phyloP scores from a whole-genome alignment of 2,113 vertebrate species.

The Anarrhichthys ocellatus region DNA sequence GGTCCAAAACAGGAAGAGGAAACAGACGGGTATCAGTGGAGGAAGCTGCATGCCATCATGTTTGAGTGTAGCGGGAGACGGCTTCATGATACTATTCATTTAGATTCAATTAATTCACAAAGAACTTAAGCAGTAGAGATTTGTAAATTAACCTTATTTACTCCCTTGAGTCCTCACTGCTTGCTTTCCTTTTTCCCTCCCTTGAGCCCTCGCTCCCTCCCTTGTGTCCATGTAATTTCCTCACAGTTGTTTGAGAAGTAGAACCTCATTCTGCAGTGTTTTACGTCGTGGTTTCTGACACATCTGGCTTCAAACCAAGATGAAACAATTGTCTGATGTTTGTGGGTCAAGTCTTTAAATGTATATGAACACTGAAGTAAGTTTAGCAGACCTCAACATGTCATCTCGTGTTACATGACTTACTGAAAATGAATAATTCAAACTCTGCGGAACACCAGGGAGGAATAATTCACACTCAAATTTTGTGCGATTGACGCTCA shows the following conservation, averaged over 20 bases:
- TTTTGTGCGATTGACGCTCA: conserved; percentile 1
- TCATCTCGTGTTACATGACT: not conserved
- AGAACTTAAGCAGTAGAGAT: not conserved
- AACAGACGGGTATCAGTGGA: conserved; percentile 72
- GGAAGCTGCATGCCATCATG: conserved; percentile 56
- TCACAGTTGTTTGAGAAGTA: not conserved
- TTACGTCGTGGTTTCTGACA: conserved; percentile 24
- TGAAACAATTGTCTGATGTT: not conserved
- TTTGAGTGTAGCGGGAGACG: not conserved
- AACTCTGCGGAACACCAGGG: not conserved
- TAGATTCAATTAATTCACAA: no score
- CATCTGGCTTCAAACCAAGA: conserved; percentile 13
- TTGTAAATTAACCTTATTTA: not conserved
- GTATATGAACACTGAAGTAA: not conserved
- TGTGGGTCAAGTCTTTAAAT: not conserved
- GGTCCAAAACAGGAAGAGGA: conserved; percentile 79
- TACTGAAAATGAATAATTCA: conserved; percentile 5
- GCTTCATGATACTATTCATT: not conserved
- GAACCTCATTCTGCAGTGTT: not conserved
- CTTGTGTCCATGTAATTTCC: not conserved
- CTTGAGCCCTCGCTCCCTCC: not conserved
- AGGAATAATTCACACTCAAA: not conserved
- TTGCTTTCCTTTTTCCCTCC: conserved; percentile 4
- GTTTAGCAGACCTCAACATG: not conserved
- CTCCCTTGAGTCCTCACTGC: not conserved